Conservation (phyloP, 2,888 invertebrate genomes). For the Temnothorax unifasciatus region DNA sequence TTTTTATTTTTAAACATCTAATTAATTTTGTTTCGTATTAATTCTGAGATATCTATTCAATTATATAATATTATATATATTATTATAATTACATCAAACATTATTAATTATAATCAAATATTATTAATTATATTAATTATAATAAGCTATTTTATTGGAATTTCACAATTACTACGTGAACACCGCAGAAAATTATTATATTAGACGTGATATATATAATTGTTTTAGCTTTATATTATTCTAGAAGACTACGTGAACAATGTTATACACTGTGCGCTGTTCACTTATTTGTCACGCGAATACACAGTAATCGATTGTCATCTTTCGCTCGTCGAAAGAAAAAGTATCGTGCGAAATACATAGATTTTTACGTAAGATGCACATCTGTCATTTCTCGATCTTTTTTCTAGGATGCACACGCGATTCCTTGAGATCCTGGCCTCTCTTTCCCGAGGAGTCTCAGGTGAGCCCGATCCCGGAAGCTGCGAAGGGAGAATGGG, state of each 20-base stretch:
- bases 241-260: neutral
- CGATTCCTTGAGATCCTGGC: constrained; percentile 45
- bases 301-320: constrained; percentile 13
- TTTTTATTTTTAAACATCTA: neutral
- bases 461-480: constrained; percentile 36
- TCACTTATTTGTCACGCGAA: constrained; percentile 3
- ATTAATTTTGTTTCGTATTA: neutral
- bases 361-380: constrained; percentile 30
- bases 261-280: neutral
- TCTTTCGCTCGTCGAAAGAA: neutral
- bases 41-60: neutral
- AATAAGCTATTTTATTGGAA: neutral
- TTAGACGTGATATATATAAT: neutral
- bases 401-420: constrained; percentile 57
- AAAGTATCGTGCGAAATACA: constrained; percentile 20
- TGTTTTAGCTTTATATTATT: constrained; percentile 1
- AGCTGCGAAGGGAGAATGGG: constrained; percentile 34
- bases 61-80: neutral
- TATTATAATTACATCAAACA: constrained; percentile 1
- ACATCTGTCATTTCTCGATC: constrained; percentile 22
- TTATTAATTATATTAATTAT: neutral
- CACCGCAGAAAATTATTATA: neutral
- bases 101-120: neutral
- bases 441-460: neutral
- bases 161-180: neutral